These are phyloP conservation scores for Leptopilina boulardi DNA, from an alignment of 1,140 invertebrate species.

Conservation along the genomic window DNA sequence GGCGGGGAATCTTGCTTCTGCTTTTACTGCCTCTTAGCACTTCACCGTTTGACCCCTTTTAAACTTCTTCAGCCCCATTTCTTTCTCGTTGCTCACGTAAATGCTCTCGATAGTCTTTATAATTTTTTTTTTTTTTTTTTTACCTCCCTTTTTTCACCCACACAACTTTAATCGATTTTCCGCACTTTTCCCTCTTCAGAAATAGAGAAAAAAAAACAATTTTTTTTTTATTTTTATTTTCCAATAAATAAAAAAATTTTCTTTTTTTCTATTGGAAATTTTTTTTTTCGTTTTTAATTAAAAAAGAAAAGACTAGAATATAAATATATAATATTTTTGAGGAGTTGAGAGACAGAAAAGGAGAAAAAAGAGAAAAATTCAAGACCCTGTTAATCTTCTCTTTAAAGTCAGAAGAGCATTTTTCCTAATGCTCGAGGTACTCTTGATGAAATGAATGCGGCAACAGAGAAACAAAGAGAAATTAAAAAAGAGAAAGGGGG, in stretches of 20 bases:
- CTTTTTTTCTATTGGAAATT: neutral
- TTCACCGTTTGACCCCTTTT: conserved; percentile 12
- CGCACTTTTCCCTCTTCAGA: neutral
- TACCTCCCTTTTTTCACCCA: neutral
- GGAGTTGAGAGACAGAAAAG: neutral
- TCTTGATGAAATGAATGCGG: conserved; percentile 20
- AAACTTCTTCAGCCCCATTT: conserved; percentile 24
- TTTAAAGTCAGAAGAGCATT: conserved; percentile 23
- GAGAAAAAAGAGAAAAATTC: neutral
- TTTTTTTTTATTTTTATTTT: neutral
- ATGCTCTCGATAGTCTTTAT: conserved; percentile 16
- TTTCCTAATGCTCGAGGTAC: conserved; percentile 26
- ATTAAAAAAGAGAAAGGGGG: conserved; percentile 5
- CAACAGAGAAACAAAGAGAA: conserved; percentile 21
- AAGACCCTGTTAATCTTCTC: conserved; percentile 4
- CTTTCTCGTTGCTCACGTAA: conserved; percentile 27
- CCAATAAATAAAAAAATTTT: neutral
- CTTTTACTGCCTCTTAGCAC: conserved; percentile 23
- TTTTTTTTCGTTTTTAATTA: too few species aligned
- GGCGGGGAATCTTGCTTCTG: neutral
- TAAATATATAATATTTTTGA: neutral
- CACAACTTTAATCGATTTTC: conserved; percentile 14
- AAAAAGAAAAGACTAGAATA: too few species aligned
- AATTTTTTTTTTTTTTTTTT: neutral
- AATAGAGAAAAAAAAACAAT: neutral